Conservation (phyloP, 2,797 vertebrate species). For the Coluber constrictor region DNA sequence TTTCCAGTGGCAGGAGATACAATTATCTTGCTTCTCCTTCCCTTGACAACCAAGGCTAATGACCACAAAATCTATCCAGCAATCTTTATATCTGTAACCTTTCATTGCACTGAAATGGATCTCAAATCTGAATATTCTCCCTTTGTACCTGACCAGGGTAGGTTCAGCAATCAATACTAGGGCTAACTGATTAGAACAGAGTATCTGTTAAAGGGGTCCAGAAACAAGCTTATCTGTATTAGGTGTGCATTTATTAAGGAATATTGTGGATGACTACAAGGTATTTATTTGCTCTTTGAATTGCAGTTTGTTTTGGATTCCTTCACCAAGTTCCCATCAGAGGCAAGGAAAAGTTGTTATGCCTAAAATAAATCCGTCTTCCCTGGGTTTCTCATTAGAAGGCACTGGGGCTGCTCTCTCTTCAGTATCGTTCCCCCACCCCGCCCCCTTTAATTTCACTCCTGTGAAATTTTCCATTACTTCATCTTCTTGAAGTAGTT, state of each 20-base stretch:
- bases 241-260: not conserved
- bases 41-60: not conserved
- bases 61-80: not conserved
- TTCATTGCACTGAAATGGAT: not conserved
- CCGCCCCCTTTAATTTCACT: not conserved
- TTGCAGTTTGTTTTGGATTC: not conserved
- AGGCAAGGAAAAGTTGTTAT: not conserved
- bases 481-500: conserved; percentile 12
- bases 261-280: not conserved
- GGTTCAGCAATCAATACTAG: not conserved
- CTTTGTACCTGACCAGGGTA: not conserved
- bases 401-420: not conserved
- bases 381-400: conserved; percentile 28
- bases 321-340: not conserved
- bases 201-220: not conserved
- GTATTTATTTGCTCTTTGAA: not conserved
- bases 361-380: not conserved
- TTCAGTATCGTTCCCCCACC: not conserved
- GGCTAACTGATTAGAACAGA: not conserved
- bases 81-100: not conserved
- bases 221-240: not conserved
- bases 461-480: conserved; percentile 33
- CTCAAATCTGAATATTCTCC: not conserved
- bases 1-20: too few relatives aligned
- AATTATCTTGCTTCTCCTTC: not conserved